These are phyloP conservation scores for Festucalex cinctus DNA, from an alignment of 2,113 vertebrate species.

Conservation along the genomic window DNA sequence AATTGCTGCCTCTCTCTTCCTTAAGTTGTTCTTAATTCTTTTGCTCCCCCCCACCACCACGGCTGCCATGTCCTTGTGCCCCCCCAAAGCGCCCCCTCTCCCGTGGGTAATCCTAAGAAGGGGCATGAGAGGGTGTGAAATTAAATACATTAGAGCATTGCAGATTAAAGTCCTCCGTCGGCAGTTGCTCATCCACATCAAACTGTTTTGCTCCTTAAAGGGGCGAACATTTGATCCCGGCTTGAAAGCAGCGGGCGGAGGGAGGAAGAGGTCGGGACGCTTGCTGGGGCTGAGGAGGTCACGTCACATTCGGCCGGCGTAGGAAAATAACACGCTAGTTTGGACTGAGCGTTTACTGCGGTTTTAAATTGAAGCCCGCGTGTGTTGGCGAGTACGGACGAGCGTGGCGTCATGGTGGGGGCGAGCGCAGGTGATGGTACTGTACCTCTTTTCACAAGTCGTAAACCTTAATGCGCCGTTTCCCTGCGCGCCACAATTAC, in stretches of 20 bases:
- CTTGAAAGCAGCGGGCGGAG: slow-evolving; percentile 72
- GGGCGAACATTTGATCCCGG: slow-evolving; percentile 86
- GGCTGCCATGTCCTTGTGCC: slow-evolving; percentile 73
- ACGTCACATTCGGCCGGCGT: slow-evolving; percentile 43
- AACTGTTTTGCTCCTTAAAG: slow-evolving; percentile 75
- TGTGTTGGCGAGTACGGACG: slow-evolving; percentile 51
- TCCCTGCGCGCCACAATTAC: slow-evolving; percentile 61
- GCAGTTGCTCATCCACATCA: slow-evolving; percentile 96
- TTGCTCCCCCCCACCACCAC: slow-evolving; percentile 3
- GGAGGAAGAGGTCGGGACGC: slow-evolving; percentile 48
- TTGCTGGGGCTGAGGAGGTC: slow-evolving; percentile 38
- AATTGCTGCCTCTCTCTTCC: slow-evolving; percentile 13
- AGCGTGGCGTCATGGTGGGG: slow-evolving; percentile 49
- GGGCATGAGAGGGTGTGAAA: slow-evolving; percentile 93
- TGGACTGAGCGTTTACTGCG: slow-evolving; percentile 47
- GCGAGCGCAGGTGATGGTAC: slow-evolving; percentile 41
- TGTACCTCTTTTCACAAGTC: slow-evolving; percentile 41
- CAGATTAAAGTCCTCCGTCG: slow-evolving; percentile 89
- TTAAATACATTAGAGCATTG: slow-evolving; percentile 93
- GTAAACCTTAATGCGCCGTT: slow-evolving; percentile 64
- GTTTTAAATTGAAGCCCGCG: slow-evolving; percentile 48
- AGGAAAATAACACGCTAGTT: slow-evolving; percentile 23
- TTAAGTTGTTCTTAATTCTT: slow-evolving; percentile 38
- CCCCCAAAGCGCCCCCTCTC: slow-evolving; percentile 30
- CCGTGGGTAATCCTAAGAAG: slow-evolving; percentile 72